A percentile compares a stretch with the other conserved stretches of the same genome.
Conservation (phyloP, 2,113 vertebrate genomes). For the Rousettus leschenaultii region DNA sequence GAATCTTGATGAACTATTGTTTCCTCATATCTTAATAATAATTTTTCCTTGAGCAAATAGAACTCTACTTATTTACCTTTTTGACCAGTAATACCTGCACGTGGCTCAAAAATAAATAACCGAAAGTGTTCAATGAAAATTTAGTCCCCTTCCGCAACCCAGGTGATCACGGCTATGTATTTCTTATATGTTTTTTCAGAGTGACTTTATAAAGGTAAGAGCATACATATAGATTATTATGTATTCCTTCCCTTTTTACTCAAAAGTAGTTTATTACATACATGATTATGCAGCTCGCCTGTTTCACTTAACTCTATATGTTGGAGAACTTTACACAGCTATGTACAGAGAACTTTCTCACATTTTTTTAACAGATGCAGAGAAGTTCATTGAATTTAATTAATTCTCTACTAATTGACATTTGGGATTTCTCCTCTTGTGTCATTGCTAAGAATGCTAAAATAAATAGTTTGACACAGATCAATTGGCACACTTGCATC, state of each 20-base stretch:
- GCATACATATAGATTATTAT: not conserved
- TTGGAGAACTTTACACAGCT: not conserved
- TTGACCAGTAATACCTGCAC: not conserved
- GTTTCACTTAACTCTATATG: not conserved
- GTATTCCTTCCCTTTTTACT: not conserved
- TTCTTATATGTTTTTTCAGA: not conserved
- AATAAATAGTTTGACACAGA: not conserved
- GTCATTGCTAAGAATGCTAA: not conserved
- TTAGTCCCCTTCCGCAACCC: not conserved
- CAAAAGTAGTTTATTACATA: not conserved
- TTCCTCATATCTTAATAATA: not conserved
- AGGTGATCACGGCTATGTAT: not conserved
- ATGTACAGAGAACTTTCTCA: not conserved
- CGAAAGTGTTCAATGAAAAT: not conserved
- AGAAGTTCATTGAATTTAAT: not conserved
- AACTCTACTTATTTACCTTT: not conserved
- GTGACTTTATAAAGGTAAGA: not conserved
- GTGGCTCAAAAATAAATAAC: not conserved
- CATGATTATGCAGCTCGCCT: not conserved
- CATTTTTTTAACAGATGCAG: not conserved
- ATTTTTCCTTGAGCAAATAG: not conserved
- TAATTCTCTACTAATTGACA: not conserved
- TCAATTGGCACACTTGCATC: not conserved
- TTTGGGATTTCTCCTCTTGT: not conserved
- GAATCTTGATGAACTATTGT: not conserved